Percentiles rank a stretch among this genome's conserved stretches.
Evolutionary conservation across 2,113 vertebrate genomes (phyloP).

Genomic region (Leucoraja erinaceus): DNA sequence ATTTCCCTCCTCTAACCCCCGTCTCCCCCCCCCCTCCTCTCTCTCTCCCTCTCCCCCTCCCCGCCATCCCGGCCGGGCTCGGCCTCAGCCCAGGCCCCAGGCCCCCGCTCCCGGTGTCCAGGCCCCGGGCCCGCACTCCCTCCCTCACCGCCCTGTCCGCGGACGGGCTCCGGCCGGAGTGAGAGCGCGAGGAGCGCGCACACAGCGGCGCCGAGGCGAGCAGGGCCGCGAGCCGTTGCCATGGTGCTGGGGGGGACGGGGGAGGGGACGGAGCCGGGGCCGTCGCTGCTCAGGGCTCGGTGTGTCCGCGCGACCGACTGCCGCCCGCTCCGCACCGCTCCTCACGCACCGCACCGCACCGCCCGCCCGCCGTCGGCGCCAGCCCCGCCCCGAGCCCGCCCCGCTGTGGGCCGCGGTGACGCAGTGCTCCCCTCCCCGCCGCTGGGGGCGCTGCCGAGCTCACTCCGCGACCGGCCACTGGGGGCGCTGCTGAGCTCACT

Average conservation of each 20-base stretch:
- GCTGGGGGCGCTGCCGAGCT: not conserved
- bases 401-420: no score
- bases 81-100: not conserved
- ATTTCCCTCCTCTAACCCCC: not conserved
- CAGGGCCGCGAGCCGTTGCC: not conserved
- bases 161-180: conserved; percentile 49
- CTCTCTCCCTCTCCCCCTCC: not conserved
- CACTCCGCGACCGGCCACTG: no score
- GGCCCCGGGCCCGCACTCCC: not conserved
- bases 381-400: no score
- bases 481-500: no score
- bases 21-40: not conserved
- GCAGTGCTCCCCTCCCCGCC: no score
- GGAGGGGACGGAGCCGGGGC: not conserved
- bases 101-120: conserved; percentile 42
- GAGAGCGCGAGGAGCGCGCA: conserved; percentile 45
- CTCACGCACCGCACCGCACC: no score
- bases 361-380: no score
- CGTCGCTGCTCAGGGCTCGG: no score
- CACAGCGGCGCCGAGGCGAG: not conserved
- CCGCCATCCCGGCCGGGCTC: not conserved
- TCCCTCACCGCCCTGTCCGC: conserved; percentile 56
- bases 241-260: not conserved
- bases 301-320: not conserved
- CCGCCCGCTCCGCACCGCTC: not conserved